Evolutionary conservation across 2,888 invertebrate genomes (phyloP), one percentile per base, ranked within the genome.

Genomic region (Drosophila buzzatii): DNA sequence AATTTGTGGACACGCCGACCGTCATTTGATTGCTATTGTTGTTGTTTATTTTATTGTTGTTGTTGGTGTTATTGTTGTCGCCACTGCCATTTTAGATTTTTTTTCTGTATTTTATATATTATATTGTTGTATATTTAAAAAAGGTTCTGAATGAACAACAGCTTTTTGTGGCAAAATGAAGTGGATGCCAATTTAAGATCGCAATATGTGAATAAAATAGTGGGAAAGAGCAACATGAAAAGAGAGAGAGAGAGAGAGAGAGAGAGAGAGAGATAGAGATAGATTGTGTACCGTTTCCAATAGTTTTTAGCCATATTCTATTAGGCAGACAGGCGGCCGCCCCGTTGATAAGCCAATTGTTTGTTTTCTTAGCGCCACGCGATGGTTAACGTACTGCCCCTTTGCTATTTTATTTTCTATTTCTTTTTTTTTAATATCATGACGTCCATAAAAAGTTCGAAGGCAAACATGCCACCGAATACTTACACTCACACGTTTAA

Each of bases 1-100:
- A 90, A 90, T 89, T 90, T 90, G 89, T 86, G 90, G 89, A 90
- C 88, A 90, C 85, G 82, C 87, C 82, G 84, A 80, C 84, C 80
- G 75, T 73, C 85, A 81, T 85, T 88, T 85, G 81, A 83, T 76
- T 75, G 74, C 67, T 62, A 60, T 73, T 76, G 63, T 67, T 73
- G 58, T 65, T 64, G 42, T 59, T 60, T 53, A 37, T 41, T 49
- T 70, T 37, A 10, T 39, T 45, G 37, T 31, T 45, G 39, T 52
- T 60, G 5, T 39, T 42, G 42, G 9, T 42, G 14, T 45, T 23
- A 20, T 20, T 45, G 55, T 55, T 51, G 55, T 53, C 53, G 62
- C 31, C 67, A 60, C 69, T 70, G 73, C 53, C 58, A 73, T 76
- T 67, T 63, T 76, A 72, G 42, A 69, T 70, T 73, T 75, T 72